Conservation (phyloP, 2,113 vertebrate species). For the Pelmatolapia mariae region DNA sequence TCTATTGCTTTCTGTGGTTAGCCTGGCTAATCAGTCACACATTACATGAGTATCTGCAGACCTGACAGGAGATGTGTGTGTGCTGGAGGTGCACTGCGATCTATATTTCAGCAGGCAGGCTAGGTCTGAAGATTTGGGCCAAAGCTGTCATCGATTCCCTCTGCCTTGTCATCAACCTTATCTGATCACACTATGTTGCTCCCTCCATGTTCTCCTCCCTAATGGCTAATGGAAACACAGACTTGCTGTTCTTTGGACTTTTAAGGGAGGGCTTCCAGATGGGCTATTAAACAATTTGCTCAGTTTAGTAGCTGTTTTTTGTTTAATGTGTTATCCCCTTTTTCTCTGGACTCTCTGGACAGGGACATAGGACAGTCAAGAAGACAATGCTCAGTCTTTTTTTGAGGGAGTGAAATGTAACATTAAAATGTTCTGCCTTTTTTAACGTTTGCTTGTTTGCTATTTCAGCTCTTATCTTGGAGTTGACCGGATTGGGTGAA, state of each 20-base stretch:
- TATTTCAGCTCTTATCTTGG: background rate
- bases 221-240: conserved; percentile 47
- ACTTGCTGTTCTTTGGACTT: conserved; percentile 18
- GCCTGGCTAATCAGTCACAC: conserved; percentile 8
- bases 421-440: background rate
- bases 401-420: background rate
- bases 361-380: background rate
- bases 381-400: background rate
- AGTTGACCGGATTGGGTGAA: background rate
- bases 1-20: background rate
- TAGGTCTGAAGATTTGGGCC: conserved; percentile 70
- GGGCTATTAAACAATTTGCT: conserved; percentile 4
- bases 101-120: conserved; percentile 76
- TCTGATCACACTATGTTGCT: conserved; percentile 69
- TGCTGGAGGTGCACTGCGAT: conserved; percentile 63
- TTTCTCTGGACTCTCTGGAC: background rate
- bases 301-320: background rate
- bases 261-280: conserved; percentile 13
- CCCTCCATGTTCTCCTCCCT: conserved; percentile 39
- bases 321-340: background rate
- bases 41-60: conserved; percentile 13
- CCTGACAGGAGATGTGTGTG: conserved; percentile 43
- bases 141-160: conserved; percentile 75
- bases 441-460: background rate
- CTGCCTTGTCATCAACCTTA: conserved; percentile 79